These are phyloP conservation scores for Deroplatys truncata DNA, from an alignment of 2,888 invertebrate species.

Conservation along the genomic window DNA sequence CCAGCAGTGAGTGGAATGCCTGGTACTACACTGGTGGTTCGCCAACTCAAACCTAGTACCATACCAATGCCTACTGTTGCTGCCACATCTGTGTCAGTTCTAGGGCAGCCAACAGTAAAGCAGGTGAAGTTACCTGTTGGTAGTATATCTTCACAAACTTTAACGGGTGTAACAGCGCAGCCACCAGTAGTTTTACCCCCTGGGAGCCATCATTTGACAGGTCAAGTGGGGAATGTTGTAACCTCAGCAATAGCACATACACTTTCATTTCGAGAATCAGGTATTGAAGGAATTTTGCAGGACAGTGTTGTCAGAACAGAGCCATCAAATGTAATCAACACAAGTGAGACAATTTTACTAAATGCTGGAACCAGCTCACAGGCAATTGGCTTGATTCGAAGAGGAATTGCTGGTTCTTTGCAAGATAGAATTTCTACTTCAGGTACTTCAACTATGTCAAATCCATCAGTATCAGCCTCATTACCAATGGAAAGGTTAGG, in stretches of 20 bases:
- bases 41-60: constrained; percentile 27
- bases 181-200: constrained; percentile 43
- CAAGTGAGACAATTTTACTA: constrained; percentile 2
- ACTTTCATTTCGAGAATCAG: constrained; percentile 18
- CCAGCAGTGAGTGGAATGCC: constrained; percentile 24
- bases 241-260: constrained; percentile 12
- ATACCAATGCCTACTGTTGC: constrained; percentile 8
- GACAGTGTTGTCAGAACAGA: constrained; percentile 10
- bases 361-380: not conserved
- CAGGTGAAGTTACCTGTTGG: constrained; percentile 33
- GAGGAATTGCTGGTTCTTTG: constrained; percentile 2
- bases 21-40: constrained; percentile 29
- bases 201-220: constrained; percentile 33
- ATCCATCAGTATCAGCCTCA: not conserved
- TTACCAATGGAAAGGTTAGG: not conserved
- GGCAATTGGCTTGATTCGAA: constrained; percentile 7
- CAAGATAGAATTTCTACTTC: constrained; percentile 7
- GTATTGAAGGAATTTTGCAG: not conserved
- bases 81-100: constrained; percentile 23
- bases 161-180: constrained; percentile 44
- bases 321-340: not conserved
- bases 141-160: constrained; percentile 44
- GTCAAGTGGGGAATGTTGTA: constrained; percentile 1
- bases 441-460: not conserved
- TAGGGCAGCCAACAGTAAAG: constrained; percentile 30